Evolutionary conservation across 2,797 vertebrate genomes (phyloP), one percentile per base, ranked within the genome.

Genomic region (Semaprochilodus insignis): DNA sequence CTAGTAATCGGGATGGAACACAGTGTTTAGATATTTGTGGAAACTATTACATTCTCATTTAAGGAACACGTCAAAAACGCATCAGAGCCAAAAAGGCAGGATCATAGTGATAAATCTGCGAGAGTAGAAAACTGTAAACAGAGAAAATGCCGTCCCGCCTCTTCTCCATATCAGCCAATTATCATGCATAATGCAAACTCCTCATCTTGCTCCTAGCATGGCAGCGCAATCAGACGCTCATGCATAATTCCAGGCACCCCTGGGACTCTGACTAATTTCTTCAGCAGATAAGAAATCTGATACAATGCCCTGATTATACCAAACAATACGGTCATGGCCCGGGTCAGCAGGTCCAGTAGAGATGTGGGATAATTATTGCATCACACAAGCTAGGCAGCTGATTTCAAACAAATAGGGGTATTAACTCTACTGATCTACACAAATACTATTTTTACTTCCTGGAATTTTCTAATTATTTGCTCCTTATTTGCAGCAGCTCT

Each of bases 201-300:
- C 73, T 19, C 23, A 62, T 63, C 65, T 80, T 65, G 82, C 75
- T 80, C 60, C 51, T 31, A 52, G 69, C 23, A 67, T 77, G 48
- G 57, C 70, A 62, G 25, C 63, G 76, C 78, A 59, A 86, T 86
- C 73, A 75, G 31, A 51, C 66, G 23, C 62, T 74, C 77, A 82
- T 77, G 73, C 72, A 72, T 87, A 74, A 85, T 85, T 78, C 73
- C 55, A 51, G 51, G 63, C 62, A 5, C 62, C 76, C 75, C 77
- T 15, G 13, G 44, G 62, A 80, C 40, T 59, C 70, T 8, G 57
- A 65, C 72, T 84, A 71, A 70, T 79, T 81, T 81, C 71, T 54
- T 3, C 14, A 36, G 36, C 57, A 52, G 71, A 81, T 74, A 81
- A 81, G 59, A 31, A 74, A 73, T 36, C 48, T 54, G 57, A 63